phyloP scores from a whole-genome alignment of 2,888 invertebrate genomes.

The Cartodere bifasciata region DNA sequence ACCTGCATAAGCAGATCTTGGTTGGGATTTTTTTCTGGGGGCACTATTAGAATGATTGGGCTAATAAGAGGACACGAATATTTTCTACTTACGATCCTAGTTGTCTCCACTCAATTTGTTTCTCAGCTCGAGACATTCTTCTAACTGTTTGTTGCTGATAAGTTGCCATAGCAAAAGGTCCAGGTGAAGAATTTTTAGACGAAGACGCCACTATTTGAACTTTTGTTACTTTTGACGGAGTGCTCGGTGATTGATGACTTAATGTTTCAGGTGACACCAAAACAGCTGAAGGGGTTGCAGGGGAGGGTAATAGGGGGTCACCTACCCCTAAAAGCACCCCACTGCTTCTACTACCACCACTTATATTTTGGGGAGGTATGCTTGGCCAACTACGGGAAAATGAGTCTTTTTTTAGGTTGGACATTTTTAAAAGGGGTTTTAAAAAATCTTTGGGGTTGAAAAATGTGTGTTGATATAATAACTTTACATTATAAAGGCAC shows the following conservation, averaged over 20 bases:
- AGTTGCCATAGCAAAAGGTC: slow-evolving; percentile 44
- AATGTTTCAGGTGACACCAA: slow-evolving; percentile 65
- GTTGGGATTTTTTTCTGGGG: no score
- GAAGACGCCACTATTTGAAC: slow-evolving; percentile 15
- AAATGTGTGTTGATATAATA: no score
- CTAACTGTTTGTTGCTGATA: slow-evolving; percentile 43
- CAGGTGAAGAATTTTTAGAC: slow-evolving; percentile 30
- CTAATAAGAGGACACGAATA: no score
- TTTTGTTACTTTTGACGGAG: no score
- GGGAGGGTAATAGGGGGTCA: slow-evolving; percentile 56
- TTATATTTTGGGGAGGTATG: slow-evolving; percentile 50
- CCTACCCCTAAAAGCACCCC: slow-evolving; percentile 38
- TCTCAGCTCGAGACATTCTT: slow-evolving; percentile 40
- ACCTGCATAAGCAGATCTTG: no score
- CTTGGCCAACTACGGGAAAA: slow-evolving; percentile 46
- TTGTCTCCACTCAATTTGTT: slow-evolving; percentile 47
- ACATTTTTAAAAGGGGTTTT: neutral
- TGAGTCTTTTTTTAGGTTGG: slow-evolving; percentile 31
- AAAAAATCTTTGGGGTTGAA: no score
- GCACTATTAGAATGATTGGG: no score
- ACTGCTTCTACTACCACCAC: slow-evolving; percentile 48
- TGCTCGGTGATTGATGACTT: slow-evolving; percentile 51
- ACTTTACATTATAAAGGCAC: no score
- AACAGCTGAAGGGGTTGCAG: slow-evolving; percentile 60
- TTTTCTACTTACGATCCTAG: slow-evolving; percentile 52